Conservation (phyloP, 2,797 vertebrate species). For the Pseudomugil gertrudae region DNA sequence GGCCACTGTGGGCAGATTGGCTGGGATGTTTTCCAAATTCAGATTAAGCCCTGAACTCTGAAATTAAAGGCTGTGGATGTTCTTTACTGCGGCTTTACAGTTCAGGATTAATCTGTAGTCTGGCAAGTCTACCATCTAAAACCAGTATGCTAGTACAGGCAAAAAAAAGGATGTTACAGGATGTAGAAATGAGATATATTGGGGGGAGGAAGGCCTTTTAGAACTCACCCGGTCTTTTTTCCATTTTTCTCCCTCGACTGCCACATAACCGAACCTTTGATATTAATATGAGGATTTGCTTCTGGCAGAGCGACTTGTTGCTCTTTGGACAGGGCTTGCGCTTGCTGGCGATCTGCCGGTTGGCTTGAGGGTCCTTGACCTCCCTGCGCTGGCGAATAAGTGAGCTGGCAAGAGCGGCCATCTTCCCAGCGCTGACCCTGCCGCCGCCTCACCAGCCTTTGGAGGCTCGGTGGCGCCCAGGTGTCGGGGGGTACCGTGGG, state of each 20-base stretch:
- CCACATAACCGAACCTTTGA: slow-evolving; percentile 92
- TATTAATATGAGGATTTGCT: slow-evolving; percentile 90
- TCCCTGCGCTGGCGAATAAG: slow-evolving; percentile 91
- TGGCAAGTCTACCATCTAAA: slow-evolving; percentile 61
- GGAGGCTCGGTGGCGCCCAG: slow-evolving; percentile 69
- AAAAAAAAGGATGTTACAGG: not conserved
- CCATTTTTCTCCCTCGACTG: slow-evolving; percentile 84
- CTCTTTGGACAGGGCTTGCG: slow-evolving; percentile 89
- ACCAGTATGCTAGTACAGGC: slow-evolving; percentile 47
- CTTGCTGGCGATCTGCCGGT: slow-evolving; percentile 87
- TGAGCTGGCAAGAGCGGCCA: slow-evolving; percentile 92
- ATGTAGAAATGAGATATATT: not conserved
- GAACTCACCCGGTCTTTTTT: slow-evolving; percentile 88
- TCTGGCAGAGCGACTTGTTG: slow-evolving; percentile 93
- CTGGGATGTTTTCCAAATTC: slow-evolving; percentile 67
- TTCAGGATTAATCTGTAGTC: slow-evolving; percentile 67
- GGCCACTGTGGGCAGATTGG: slow-evolving; percentile 41
- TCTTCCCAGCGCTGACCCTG: slow-evolving; percentile 76
- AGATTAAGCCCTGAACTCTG: slow-evolving; percentile 61
- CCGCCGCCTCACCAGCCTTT: slow-evolving; percentile 66
- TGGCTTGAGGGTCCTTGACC: slow-evolving; percentile 88
- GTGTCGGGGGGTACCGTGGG: slow-evolving; percentile 78
- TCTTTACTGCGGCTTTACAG: slow-evolving; percentile 61
- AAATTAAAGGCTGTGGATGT: slow-evolving; percentile 68
- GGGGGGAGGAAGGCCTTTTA: slow-evolving; percentile 11